Evolutionary conservation across 2,797 vertebrate genomes (phyloP).

Genomic region (Antennarius maculatus): DNA sequence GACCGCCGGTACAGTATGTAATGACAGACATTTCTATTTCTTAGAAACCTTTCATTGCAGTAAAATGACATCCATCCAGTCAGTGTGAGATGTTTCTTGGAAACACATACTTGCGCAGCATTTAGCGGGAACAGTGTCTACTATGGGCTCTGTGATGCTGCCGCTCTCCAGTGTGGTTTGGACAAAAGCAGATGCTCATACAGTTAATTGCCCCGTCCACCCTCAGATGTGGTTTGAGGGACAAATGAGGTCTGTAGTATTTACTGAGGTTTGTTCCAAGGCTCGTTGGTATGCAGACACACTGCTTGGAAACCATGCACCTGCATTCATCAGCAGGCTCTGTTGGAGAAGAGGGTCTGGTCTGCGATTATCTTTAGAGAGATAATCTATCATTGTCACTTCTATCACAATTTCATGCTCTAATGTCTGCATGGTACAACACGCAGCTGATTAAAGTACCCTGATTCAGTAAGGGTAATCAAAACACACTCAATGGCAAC

Average conservation of each 20-base stretch:
- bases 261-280: conserved; percentile 31
- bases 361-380: conserved; percentile 11
- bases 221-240: conserved; percentile 49
- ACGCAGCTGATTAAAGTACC: too few relatives aligned
- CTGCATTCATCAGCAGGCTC: conserved; percentile 56
- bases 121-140: conserved; percentile 24
- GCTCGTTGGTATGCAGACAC: conserved; percentile 61
- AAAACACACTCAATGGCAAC: too few relatives aligned
- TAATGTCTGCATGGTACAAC: not conserved
- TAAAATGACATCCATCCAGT: conserved; percentile 30
- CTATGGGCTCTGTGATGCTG: conserved; percentile 10
- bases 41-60: conserved; percentile 6
- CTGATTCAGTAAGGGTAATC: not conserved
- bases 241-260: conserved; percentile 47
- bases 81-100: conserved; percentile 14
- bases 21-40: conserved; percentile 16
- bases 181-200: conserved; percentile 37
- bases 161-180: conserved; percentile 29
- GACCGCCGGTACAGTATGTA: conserved; percentile 15
- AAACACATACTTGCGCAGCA: conserved; percentile 3
- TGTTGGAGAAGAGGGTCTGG: conserved; percentile 1
- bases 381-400: not conserved
- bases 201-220: conserved; percentile 34
- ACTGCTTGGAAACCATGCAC: conserved; percentile 52
- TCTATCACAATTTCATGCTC: conserved; percentile 1